Base-by-base conservation (phyloP, 1,140 invertebrate genomes). In the Mamestra configurata region DNA sequence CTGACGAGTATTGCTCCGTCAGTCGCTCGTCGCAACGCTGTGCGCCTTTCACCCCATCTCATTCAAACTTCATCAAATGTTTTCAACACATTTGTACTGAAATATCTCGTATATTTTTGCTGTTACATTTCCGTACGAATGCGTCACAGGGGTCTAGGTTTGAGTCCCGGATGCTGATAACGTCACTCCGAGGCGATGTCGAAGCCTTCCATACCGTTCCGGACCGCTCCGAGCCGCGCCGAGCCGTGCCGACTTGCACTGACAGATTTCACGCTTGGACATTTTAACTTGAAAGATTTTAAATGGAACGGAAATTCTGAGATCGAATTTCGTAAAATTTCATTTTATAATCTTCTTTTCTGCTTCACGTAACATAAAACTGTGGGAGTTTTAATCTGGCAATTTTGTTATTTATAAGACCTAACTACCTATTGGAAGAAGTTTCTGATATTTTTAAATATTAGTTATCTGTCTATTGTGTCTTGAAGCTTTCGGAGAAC, bases 211-310 rank as follows among this genome's bases (percentile, higher is more conserved):
- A 31, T 22, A 13, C 49, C 46, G 61, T 22, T 7, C 43, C 46
- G 40, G 2, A 5, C n/a, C 24, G 20, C n/a, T 20, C 77, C 22
- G 35, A 55, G 73, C 40, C 77, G 72, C 40, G 35, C 6, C 24
- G 20, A 20, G 11, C 43, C 66, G 49, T 31, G 15, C 20, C 31
- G 15, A 64, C 31, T 37, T 55, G 31, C 76, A 61, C 75, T 72
- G 79, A 79, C 72, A 81, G 75, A 76, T 83, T 81, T 83, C 82
- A 81, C 76, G 76, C 71, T 53, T 57, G 75, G 64, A 70, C 75
- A 77, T 80, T 83, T 68, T 59, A 70, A 64, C 78, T 79, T 71
- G 35, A 64, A n/a, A 79, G 72, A 82, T 79, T 79, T 82, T 77
- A 77, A 77, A 79, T 72, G 70, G 46, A 37, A 61, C 73, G 31